These are phyloP conservation scores for Tinamus major DNA, from an alignment of 2,797 vertebrate species.

Conservation along the genomic window DNA sequence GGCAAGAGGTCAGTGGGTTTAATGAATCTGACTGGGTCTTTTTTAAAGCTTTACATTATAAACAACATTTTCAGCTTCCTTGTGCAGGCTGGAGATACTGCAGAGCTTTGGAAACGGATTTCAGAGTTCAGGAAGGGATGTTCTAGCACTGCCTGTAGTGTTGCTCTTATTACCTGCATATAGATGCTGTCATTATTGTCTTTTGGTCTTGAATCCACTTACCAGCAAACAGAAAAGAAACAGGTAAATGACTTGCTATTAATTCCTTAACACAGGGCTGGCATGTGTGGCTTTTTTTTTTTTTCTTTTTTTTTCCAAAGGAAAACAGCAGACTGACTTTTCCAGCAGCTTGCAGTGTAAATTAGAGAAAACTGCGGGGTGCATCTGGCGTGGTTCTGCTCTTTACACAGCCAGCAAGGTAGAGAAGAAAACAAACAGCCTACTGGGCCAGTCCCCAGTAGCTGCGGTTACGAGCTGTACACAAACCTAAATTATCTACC, in stretches of 20 bases:
- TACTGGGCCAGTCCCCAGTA: background rate
- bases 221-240: background rate
- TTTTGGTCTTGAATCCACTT: background rate
- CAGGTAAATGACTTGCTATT: background rate
- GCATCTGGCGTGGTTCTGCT: background rate
- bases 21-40: background rate
- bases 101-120: conserved; percentile 8
- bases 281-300: background rate
- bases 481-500: background rate
- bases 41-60: background rate
- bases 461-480: background rate
- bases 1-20: background rate
- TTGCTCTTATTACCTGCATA: background rate
- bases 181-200: background rate
- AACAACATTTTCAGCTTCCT: background rate
- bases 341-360: background rate
- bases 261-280: background rate
- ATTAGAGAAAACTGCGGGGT: background rate
- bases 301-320: background rate
- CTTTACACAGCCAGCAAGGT: background rate
- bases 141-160: background rate
- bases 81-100: background rate
- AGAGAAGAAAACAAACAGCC: background rate
- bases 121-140: background rate
- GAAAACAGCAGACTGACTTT: background rate